phyloP scores from a whole-genome alignment of 2,888 invertebrate genomes.

The Marasmarcha lunaedactyla region DNA sequence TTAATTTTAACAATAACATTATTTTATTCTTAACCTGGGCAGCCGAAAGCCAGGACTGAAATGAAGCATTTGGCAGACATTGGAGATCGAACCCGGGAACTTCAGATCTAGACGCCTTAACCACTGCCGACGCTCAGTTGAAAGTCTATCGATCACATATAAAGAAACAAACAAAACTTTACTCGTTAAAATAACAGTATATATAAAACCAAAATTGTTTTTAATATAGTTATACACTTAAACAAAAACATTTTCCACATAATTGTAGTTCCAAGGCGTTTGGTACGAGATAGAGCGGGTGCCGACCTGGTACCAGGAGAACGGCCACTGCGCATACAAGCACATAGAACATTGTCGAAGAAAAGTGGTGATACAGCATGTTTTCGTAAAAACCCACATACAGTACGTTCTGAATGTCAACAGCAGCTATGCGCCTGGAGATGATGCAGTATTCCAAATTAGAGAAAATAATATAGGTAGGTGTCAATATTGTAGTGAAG shows the following conservation, averaged over 20 bases:
- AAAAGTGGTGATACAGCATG: slow-evolving; percentile 41
- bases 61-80: too few relatives aligned
- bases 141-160: too few relatives aligned
- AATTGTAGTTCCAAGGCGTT: slow-evolving; percentile 43
- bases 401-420: slow-evolving; percentile 42
- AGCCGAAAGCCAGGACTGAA: too few relatives aligned
- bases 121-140: too few relatives aligned
- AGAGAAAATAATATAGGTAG: slow-evolving; percentile 44
- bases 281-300: slow-evolving; percentile 53
- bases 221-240: too few relatives aligned
- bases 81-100: too few relatives aligned
- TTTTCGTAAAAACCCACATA: slow-evolving; percentile 35
- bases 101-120: too few relatives aligned
- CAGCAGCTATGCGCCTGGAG: slow-evolving; percentile 44
- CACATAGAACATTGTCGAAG: slow-evolving; percentile 39
- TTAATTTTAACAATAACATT: too few relatives aligned
- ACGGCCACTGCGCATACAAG: slow-evolving; percentile 43
- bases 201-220: too few relatives aligned
- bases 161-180: too few relatives aligned
- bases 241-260: not conserved
- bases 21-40: too few relatives aligned
- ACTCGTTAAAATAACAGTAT: too few relatives aligned
- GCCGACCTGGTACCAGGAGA: slow-evolving; percentile 46
- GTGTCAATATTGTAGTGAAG: slow-evolving; percentile 10
- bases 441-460: slow-evolving; percentile 42